Percentiles rank a stretch among this genome's conserved stretches.
phyloP scores from a whole-genome alignment of 2,113 vertebrate species.

The Hydropotes inermis region DNA sequence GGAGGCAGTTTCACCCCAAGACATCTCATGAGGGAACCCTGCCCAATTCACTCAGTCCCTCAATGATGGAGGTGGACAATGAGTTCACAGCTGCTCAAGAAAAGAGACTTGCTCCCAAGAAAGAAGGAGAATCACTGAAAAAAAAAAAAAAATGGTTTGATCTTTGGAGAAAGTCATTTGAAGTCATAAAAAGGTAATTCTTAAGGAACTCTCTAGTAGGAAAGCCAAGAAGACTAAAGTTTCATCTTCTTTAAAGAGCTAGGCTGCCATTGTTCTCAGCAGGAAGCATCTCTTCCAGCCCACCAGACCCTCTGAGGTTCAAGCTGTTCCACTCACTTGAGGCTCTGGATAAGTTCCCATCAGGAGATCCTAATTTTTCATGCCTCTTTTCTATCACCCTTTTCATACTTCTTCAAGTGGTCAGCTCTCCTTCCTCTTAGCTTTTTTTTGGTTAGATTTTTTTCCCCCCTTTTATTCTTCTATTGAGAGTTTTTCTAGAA shows the following conservation, averaged over 20 bases:
- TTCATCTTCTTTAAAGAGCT: background rate
- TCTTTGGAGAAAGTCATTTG: background rate
- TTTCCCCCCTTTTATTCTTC: background rate
- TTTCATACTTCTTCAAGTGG: background rate
- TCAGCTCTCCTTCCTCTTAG: background rate
- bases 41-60: background rate
- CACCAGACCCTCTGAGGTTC: background rate
- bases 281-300: background rate
- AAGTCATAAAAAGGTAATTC: background rate
- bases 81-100: background rate
- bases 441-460: background rate
- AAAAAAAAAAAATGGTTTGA: background rate
- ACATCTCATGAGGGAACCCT: no score
- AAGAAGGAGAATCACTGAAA: background rate
- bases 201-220: background rate
- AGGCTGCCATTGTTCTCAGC: background rate
- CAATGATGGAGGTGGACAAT: accelerated
- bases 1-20: background rate
- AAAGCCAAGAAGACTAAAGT: background rate
- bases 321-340: background rate
- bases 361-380: background rate
- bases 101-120: background rate
- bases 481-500: background rate
- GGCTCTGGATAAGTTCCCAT: background rate
- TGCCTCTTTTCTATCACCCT: background rate